Percentiles rank a stretch among this genome's conserved stretches.
Conservation (phyloP, 2,888 invertebrate genomes). For the Noctua comes region DNA sequence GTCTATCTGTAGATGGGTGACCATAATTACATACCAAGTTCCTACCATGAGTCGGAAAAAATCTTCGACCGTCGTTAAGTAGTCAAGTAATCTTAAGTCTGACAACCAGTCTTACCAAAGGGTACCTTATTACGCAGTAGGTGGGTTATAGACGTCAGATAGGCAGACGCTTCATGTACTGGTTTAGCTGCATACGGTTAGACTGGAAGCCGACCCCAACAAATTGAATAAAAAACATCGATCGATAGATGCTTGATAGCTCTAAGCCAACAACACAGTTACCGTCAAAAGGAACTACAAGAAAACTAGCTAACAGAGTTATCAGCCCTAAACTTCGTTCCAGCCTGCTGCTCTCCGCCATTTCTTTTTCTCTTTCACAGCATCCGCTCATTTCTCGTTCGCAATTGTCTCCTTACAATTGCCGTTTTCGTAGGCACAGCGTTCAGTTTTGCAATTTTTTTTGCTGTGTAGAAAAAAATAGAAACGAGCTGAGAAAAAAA, state of each 20-base stretch:
- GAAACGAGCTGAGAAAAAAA: neutral
- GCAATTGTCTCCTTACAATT: constrained; percentile 77
- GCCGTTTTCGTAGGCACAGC: constrained; percentile 63
- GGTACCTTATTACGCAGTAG: too few species aligned
- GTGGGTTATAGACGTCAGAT: too few species aligned
- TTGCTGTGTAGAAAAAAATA: neutral
- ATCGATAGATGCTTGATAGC: neutral
- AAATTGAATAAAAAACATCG: too few species aligned
- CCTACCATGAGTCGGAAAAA: too few species aligned
- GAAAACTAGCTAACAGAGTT: neutral
- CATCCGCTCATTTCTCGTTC: constrained; percentile 74
- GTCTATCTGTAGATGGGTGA: too few species aligned
- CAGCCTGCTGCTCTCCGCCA: constrained; percentile 20
- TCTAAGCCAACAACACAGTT: neutral
- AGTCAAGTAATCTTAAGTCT: too few species aligned
- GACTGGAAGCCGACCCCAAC: neutral
- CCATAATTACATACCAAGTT: too few species aligned
- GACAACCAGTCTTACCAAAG: too few species aligned
- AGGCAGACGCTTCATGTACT: too few species aligned
- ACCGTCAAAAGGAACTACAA: neutral
- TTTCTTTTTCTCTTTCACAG: constrained; percentile 60
- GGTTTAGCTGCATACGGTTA: too few species aligned
- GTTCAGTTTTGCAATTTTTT: constrained; percentile 20
- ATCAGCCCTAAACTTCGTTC: constrained; percentile 34
- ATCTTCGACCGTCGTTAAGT: too few species aligned